Conservation (phyloP, 2,113 vertebrate species). For the Gila orcuttii region DNA sequence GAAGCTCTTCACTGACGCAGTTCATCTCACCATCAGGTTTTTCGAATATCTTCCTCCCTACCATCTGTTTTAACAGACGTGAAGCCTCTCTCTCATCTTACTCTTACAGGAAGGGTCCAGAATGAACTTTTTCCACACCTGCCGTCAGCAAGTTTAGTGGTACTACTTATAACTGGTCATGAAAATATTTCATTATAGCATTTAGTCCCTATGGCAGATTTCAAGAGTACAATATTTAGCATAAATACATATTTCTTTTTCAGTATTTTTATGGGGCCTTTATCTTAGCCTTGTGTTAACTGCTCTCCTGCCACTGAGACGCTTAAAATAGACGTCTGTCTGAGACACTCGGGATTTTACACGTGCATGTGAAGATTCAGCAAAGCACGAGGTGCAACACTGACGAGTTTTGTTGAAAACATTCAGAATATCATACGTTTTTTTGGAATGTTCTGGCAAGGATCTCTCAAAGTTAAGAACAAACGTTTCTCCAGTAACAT, state of each 20-base stretch:
- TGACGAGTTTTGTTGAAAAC: conserved; percentile 17
- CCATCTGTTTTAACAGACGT: neutral
- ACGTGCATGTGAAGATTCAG: conserved; percentile 36
- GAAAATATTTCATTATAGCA: neutral
- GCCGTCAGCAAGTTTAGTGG: neutral
- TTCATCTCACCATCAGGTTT: neutral
- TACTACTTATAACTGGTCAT: neutral
- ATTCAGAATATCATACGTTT: neutral
- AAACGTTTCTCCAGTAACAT: too few species aligned
- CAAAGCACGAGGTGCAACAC: conserved; percentile 32
- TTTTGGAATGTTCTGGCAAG: too few species aligned
- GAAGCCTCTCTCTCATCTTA: neutral
- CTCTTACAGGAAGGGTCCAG: neutral
- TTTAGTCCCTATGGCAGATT: too few species aligned
- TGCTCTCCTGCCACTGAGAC: conserved; percentile 25
- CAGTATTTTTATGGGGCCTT: neutral
- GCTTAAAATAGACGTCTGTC: conserved; percentile 47
- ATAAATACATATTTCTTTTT: neutral
- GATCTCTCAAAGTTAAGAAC: too few species aligned
- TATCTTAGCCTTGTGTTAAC: neutral
- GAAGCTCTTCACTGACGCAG: neutral
- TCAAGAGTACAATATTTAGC: neutral
- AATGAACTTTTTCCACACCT: neutral
- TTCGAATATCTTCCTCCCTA: neutral
- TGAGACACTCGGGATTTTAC: conserved; percentile 52